Conservation (phyloP, 2,113 vertebrate species). For the Apteryx mantelli region DNA sequence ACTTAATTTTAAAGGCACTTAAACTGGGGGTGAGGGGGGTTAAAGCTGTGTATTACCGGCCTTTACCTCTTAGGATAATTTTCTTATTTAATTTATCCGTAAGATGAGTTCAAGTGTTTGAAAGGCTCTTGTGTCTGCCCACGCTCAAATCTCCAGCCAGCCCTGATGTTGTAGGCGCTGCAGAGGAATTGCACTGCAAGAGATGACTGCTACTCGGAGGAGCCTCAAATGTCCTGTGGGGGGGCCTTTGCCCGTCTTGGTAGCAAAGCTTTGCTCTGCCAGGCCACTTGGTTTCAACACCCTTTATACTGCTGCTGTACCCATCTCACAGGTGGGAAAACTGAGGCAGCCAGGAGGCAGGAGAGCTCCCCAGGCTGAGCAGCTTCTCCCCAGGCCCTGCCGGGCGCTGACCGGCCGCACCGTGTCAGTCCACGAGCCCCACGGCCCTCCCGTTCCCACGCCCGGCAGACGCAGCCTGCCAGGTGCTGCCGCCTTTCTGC, state of each 20-base stretch:
- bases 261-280: background rate
- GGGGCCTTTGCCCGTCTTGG: background rate
- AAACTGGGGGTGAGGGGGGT: background rate
- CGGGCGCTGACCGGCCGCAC: background rate
- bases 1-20: background rate
- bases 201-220: background rate
- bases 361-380: background rate
- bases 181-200: background rate
- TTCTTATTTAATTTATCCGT: background rate
- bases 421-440: fast-evolving
- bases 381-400: background rate
- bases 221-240: background rate
- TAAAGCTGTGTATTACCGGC: background rate
- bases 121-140: background rate
- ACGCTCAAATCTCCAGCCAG: background rate
- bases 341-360: background rate
- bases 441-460: background rate
- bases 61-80: background rate
- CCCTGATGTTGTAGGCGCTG: fast-evolving
- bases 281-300: background rate
- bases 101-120: background rate
- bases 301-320: background rate
- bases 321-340: background rate
- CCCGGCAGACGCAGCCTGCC: background rate
- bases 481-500: background rate